Conservation (phyloP, 2,113 vertebrate genomes). For the Nothocercus nigrocapillus region DNA sequence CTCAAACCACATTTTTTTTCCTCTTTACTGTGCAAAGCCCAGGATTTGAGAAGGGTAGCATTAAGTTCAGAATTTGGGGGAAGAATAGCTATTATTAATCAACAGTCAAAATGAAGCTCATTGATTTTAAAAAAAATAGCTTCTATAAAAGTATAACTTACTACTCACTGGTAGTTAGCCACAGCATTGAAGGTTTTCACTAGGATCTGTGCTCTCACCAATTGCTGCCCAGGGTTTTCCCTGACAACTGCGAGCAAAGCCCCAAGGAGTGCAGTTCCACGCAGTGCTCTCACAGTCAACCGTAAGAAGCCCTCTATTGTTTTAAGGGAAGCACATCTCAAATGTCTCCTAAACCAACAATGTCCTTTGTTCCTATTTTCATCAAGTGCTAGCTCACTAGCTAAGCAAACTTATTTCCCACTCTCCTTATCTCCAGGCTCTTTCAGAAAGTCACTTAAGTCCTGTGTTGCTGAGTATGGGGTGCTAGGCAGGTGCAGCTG, state of each 20-base stretch:
- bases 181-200: neutral
- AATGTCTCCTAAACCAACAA: neutral
- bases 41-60: neutral
- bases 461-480: rapidly evolving
- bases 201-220: neutral
- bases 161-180: neutral
- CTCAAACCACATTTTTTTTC: neutral
- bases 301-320: neutral
- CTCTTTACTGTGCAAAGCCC: neutral
- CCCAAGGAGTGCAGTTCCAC: too few relatives aligned
- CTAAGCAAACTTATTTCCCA: neutral
- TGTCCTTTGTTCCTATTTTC: neutral
- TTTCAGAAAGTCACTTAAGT: neutral
- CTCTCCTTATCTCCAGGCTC: neutral
- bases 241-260: neutral
- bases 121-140: neutral
- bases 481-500: rapidly evolving
- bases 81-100: neutral
- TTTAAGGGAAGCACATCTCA: neutral
- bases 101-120: neutral
- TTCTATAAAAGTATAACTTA: neutral
- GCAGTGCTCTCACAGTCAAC: neutral
- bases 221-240: neutral
- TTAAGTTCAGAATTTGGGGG: neutral
- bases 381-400: neutral